A percentile compares a stretch with the other conserved stretches of the same genome.
Evolutionary conservation across 2,888 invertebrate species (phyloP).

Genomic region (Zonitis immaculata): DNA sequence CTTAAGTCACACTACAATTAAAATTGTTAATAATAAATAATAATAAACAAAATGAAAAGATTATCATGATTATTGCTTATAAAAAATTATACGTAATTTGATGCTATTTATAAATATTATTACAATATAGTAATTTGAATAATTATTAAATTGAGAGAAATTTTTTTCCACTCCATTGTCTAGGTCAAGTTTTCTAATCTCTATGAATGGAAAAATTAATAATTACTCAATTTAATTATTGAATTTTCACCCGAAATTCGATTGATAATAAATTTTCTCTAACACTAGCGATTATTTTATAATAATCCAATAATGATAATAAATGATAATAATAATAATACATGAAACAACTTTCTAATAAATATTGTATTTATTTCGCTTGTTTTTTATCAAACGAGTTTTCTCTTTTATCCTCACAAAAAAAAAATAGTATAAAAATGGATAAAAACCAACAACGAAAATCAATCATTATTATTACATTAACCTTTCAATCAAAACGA

Average conservation of each 20-base stretch:
- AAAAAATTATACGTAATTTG: neutral
- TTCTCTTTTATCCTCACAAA: slow-evolving; percentile 6
- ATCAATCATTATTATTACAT: neutral
- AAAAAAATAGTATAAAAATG: too few species aligned
- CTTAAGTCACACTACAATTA: slow-evolving; percentile 4
- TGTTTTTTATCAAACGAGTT: slow-evolving; percentile 13
- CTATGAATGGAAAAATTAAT: too few species aligned
- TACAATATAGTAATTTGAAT: neutral
- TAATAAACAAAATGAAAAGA: neutral
- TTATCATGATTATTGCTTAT: slow-evolving; percentile 1
- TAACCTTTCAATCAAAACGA: neutral
- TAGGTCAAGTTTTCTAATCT: slow-evolving; percentile 4
- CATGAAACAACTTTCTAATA: slow-evolving; percentile 13
- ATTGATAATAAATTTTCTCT: too few species aligned
- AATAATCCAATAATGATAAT: too few species aligned
- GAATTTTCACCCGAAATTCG: too few species aligned
- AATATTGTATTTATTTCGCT: slow-evolving; percentile 6
- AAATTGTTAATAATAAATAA: slow-evolving; percentile 1
- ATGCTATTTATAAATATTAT: neutral
- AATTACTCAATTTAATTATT: too few species aligned
- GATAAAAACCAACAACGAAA: too few species aligned
- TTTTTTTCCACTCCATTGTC: neutral
- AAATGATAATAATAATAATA: too few species aligned
- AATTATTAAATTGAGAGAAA: slow-evolving; percentile 2
- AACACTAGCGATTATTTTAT: too few species aligned